A percentile compares a stretch with the other conserved stretches of the same genome.
These are phyloP conservation scores for Epinephelus malabaricus DNA, from an alignment of 2,797 vertebrate species.

Conservation along the genomic window DNA sequence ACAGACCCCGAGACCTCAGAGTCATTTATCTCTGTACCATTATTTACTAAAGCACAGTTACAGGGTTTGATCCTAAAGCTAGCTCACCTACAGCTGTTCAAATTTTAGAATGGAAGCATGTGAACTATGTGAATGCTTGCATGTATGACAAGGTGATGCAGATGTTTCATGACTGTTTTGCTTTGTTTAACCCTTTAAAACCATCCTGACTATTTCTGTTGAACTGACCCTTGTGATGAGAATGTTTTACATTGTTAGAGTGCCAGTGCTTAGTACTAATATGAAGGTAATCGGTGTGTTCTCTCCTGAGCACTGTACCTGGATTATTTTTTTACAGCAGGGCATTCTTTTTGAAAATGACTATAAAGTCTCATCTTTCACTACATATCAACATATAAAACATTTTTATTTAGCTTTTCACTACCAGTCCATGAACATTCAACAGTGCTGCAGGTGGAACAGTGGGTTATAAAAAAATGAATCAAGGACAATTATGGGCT, in stretches of 20 bases:
- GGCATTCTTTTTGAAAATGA: too few species aligned
- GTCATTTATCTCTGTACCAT: constrained; percentile 55
- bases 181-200: not conserved
- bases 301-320: not conserved
- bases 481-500: not conserved
- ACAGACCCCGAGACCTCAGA: constrained; percentile 48
- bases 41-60: constrained; percentile 7
- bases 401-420: not conserved
- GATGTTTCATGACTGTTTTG: not conserved
- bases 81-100: constrained; percentile 1
- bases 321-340: too few species aligned
- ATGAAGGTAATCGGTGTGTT: not conserved
- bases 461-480: not conserved
- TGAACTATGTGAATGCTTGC: not conserved
- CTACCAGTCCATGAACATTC: not conserved
- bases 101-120: not conserved
- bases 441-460: not conserved
- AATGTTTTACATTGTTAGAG: too few species aligned
- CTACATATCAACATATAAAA: not conserved
- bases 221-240: not conserved
- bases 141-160: not conserved
- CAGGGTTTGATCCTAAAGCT: constrained; percentile 12
- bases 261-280: too few species aligned
- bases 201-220: not conserved
- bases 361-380: too few species aligned